phyloP scores from a whole-genome alignment of 2,113 vertebrate genomes.

The Phyllopteryx taeniolatus region DNA sequence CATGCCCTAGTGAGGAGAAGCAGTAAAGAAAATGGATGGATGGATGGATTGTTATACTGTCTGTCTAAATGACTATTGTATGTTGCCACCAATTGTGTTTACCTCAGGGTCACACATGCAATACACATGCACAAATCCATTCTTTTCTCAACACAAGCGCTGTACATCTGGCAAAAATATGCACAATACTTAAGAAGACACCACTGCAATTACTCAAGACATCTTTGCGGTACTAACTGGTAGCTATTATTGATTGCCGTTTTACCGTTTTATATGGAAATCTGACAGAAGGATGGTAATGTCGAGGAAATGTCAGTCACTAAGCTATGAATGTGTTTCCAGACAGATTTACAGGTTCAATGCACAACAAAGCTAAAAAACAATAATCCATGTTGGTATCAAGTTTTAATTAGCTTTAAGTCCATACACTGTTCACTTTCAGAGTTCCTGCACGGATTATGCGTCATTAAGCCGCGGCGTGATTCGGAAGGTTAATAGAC shows the following conservation, averaged over 20 bases:
- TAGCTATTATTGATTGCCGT: slow-evolving; percentile 10
- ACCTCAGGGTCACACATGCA: slow-evolving; percentile 49
- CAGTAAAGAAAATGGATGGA: too few species aligned
- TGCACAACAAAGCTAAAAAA: slow-evolving; percentile 12
- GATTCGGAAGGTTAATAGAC: slow-evolving; percentile 25
- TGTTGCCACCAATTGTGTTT: background rate
- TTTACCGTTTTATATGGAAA: slow-evolving; percentile 65
- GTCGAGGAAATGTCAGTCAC: slow-evolving; percentile 45
- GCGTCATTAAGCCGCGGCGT: slow-evolving; percentile 27
- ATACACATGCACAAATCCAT: slow-evolving; percentile 41
- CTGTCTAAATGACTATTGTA: too few species aligned
- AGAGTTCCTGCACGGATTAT: slow-evolving; percentile 26
- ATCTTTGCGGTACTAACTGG: background rate
- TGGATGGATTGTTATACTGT: too few species aligned
- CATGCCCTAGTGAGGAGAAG: too few species aligned
- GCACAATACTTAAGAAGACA: slow-evolving; percentile 9
- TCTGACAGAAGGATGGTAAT: slow-evolving; percentile 57
- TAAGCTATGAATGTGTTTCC: slow-evolving; percentile 47
- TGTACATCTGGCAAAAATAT: slow-evolving; percentile 41
- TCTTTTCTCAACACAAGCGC: slow-evolving; percentile 49
- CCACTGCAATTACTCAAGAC: background rate
- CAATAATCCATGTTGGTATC: background rate
- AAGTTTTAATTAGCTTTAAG: slow-evolving; percentile 4
- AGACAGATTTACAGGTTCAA: slow-evolving; percentile 53
- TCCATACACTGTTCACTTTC: slow-evolving; percentile 38